Evolutionary conservation across 53 echinoderm and acorn worm genomes (phyloP).

Genomic region (Temnopleurus reevesii): DNA sequence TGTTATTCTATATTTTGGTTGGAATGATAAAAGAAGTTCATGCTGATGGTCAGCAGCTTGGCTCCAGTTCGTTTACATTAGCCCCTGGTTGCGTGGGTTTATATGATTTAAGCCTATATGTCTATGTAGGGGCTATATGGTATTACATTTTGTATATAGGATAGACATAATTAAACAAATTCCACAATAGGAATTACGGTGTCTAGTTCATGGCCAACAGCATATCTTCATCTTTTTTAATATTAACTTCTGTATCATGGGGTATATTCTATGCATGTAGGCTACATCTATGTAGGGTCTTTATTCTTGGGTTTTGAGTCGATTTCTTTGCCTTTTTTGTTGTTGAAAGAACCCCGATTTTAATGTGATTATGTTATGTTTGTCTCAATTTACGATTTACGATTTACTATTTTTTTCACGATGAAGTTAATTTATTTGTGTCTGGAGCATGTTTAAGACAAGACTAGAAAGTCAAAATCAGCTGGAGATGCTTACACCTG

Average conservation of each 20-base stretch:
- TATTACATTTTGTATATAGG: background rate
- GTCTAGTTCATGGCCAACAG: no score
- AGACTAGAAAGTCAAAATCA: background rate
- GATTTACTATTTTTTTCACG: background rate
- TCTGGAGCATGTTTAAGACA: background rate
- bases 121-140: background rate
- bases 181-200: no score
- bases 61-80: no score
- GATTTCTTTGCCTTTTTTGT: background rate
- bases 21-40: no score
- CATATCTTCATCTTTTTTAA: no score
- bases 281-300: background rate
- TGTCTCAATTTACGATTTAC: background rate
- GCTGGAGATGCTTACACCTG: slow-evolving; percentile 29
- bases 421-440: background rate
- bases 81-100: background rate
- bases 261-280: background rate
- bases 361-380: background rate
- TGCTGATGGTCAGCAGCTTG: no score
- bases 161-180: slow-evolving; percentile 17
- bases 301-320: background rate
- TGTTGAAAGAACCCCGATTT: background rate
- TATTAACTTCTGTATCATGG: slow-evolving; percentile 10
- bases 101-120: no score
- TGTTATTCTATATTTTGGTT: no score